Base-by-base conservation (phyloP, 1,140 invertebrate genomes). In the Euwallacea fornicatus region DNA sequence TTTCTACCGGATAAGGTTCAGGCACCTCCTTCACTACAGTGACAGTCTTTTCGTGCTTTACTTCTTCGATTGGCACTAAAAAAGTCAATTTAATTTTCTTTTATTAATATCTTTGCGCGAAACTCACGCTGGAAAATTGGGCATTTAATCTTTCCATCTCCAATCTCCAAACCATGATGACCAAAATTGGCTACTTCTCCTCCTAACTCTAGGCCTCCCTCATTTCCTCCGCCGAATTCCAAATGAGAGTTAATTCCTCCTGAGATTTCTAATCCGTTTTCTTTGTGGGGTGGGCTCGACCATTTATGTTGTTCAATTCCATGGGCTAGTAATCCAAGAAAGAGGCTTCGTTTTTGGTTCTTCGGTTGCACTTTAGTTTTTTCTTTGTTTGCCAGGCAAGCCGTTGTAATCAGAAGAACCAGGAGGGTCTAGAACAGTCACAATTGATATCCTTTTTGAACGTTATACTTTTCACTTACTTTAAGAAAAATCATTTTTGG, bases 11-110 rank as follows among this genome's bases (percentile, higher is more conserved):
- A 54, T 78, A 78, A n/a, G 79, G 79, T 58, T 74, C 76, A 13
- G 76, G 74, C 8, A 90, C 86, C 76, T 91, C 90, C 80, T 92
- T 92, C 46, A 90, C 85, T 10, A 92, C 83, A 33, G 90, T 92
- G 73, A 92, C 83, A n/a, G 89, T 90, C 81, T 92, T 92, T 59
- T 85, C 79, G 74, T 87, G 82, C 78, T 85, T 84, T 33, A 59
- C 56, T 11, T 60, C 9, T 33, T 68, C 55, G 11, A 59, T 16
- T 11, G 66, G 66, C 16, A 68, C 66, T 68, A 41, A 66, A 43
- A 46, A 50, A 4, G 8, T 4, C 8, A 61, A 11, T 42, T 50
- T 50, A 2, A 33, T 50, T 61, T 41, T 41, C 10, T 42, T 41
- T 11, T 7, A 42, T 61, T 61, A 2, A 6, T 43, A 61, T 3